Evolutionary conservation across 2,113 vertebrate species (phyloP), one percentile per base, ranked within the genome.

Genomic region (Myrmecobius fasciatus): DNA sequence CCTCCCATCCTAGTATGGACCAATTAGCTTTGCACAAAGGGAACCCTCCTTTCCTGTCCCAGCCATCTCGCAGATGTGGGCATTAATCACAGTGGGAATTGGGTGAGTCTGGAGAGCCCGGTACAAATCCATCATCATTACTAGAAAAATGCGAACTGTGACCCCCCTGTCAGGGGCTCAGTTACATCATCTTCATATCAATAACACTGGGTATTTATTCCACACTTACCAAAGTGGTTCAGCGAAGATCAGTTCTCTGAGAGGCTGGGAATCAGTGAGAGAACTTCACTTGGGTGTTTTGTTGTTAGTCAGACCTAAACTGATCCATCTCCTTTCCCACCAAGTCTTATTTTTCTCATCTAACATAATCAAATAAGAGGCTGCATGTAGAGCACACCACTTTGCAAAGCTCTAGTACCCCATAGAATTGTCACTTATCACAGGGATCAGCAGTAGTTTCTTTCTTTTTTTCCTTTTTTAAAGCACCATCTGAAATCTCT

Each of bases 221-320:
- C 89, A 25, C 47, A 93, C 91, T 91, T 94, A 92, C 89, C 54
- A 96, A 36, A 0, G 0, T 93, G 96, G 91, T 95, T 95, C 94
- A 89, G 67, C 92, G 53, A n/a, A 94, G 36, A 91, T 90, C 31
- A 25, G 26, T 96, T 96, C 90, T 95, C 24, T 89, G 67, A 90
- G 93, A 52, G 95, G 53, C 93, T 91, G 48, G 93, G 93, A 94
- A 95, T 94, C 53, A 95, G 54, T 53, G 92, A 92, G 94, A 96
- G 89, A 93, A 25, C 36, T 96, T 94, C 75, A 96, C 53, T 90
- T 93, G 89, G 14, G 25, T 56, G 92, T 96, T 96, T 95, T 97
- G 92, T 96, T 95, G 54, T 95, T 92, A 31, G 92, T 95, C 95
- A 95, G 96, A 96, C 93, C 96, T 94, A 95, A 96, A 94, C 95